Percentiles rank a stretch among this genome's conserved stretches.
phyloP scores from a whole-genome alignment of 2,113 vertebrate species.

The Eurypyga helias region DNA sequence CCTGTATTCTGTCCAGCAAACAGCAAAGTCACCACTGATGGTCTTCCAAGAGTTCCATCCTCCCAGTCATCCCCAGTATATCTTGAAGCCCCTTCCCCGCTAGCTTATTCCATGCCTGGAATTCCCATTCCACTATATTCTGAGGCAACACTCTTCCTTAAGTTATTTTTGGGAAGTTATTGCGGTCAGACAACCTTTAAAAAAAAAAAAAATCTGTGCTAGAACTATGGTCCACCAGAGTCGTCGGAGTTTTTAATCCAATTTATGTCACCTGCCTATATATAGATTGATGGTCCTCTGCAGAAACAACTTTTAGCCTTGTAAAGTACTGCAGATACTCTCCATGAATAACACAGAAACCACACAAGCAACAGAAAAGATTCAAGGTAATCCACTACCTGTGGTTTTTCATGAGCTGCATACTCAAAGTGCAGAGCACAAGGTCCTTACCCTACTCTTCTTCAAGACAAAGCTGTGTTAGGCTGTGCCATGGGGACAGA shows the following conservation, averaged over 20 bases:
- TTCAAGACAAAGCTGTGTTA: neutral
- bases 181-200: neutral
- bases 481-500: neutral
- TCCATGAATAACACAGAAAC: neutral
- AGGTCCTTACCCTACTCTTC: neutral
- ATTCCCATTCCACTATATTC: neutral
- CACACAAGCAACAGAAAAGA: neutral
- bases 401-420: neutral
- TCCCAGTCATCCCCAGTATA: neutral
- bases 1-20: neutral
- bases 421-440: neutral
- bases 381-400: neutral
- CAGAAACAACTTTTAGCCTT: neutral
- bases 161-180: neutral
- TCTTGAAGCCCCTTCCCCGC: neutral
- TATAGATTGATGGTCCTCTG: neutral
- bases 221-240: neutral
- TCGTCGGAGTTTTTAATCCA: neutral
- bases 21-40: neutral
- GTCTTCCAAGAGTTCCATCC: neutral
- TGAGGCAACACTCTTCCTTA: neutral
- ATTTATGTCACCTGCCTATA: neutral
- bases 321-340: neutral
- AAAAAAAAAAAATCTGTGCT: neutral
- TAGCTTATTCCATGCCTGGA: neutral